Evolutionary conservation across 2,888 invertebrate genomes (phyloP), one percentile per base, ranked within the genome.

Genomic region (Morpho achilles): DNA sequence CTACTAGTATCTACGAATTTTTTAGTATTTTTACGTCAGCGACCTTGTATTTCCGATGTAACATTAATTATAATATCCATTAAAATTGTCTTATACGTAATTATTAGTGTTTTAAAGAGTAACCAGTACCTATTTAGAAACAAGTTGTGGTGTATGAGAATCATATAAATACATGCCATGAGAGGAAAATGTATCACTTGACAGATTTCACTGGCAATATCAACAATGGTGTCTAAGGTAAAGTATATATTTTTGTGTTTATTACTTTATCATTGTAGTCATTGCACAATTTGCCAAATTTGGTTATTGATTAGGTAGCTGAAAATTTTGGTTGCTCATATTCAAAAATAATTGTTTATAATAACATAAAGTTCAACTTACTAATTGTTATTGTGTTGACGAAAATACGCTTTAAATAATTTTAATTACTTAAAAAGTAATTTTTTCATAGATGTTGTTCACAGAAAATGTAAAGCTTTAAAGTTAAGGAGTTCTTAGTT

Each of bases 181-280:
- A 42, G 10, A 40, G 48, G 43, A 32, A 48, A 43, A 45, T 53
- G 56, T 47, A 62, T 63, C 60, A 62, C 53, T 63, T 60, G 55
- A 9, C 55, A 56, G 52, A 44, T 58, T 39, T 45, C 54, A 48
- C 48, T 58, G 49, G 50, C 51, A 40, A 23, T 50, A 60, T 42
- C 60, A 65, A 50, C 56, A 63, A 60, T 63, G 63, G 57, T 61
- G 7, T 46, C 59, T 54, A 62, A 62, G 59, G 62, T 62, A 62
- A 62, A 53, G 8, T 8, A 42, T 46, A 7, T n/a, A 1, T 39
- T 52, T 45, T 16, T 8, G 8, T 44, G 7, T 7, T 46, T 8
- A 47, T 10, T 10, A 32, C 39, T 45, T 8, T 7, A 2, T 42
- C n/a, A 32, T 32, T 32, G 32, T 5, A 32, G 32, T 32, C 0